These are phyloP conservation scores for Boleophthalmus pectinirostris DNA, from an alignment of 2,113 vertebrate species.

Conservation along the genomic window DNA sequence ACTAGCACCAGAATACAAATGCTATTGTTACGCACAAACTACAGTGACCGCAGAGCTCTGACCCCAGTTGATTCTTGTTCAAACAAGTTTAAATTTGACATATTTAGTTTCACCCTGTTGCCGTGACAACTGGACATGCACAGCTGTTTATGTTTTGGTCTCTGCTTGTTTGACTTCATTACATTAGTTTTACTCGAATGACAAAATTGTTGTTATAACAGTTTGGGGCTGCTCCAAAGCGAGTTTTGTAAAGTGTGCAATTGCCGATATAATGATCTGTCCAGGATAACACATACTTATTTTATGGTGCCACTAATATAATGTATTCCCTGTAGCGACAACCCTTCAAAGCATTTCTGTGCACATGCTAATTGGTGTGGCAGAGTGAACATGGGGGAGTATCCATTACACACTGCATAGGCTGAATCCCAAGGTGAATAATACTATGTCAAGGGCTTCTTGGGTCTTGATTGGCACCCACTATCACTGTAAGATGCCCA, in stretches of 20 bases:
- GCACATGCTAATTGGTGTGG: conserved; percentile 48
- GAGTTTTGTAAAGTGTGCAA: conserved; percentile 36
- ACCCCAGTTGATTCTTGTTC: conserved; percentile 17
- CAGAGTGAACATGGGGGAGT: conserved; percentile 21
- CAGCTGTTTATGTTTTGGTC: conserved; percentile 16
- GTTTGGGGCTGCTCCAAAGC: conserved; percentile 33
- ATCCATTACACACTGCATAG: conserved; percentile 32
- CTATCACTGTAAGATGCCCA: conserved; percentile 85
- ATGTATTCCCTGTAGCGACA: conserved; percentile 17
- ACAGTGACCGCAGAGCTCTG: conserved; percentile 19
- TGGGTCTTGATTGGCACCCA: conserved; percentile 87
- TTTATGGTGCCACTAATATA: conserved; percentile 28
- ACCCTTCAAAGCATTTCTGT: conserved; percentile 42
- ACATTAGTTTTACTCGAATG: conserved; percentile 39
- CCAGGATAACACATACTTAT: conserved; percentile 40
- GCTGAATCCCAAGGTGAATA: conserved; percentile 71
- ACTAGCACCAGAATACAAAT: conserved; percentile 7
- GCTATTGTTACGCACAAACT: conserved; percentile 13
- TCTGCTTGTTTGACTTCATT: conserved; percentile 22
- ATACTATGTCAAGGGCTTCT: conserved; percentile 74
- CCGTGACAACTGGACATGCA: background rate
- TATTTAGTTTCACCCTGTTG: conserved; percentile 14
- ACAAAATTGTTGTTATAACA: conserved; percentile 34
- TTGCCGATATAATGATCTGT: conserved; percentile 42
- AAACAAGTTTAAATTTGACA: conserved; percentile 13